Evolutionary conservation across 2,113 vertebrate genomes (phyloP), one percentile per base, ranked within the genome.

Genomic region (Amphiprion ocellaris): DNA sequence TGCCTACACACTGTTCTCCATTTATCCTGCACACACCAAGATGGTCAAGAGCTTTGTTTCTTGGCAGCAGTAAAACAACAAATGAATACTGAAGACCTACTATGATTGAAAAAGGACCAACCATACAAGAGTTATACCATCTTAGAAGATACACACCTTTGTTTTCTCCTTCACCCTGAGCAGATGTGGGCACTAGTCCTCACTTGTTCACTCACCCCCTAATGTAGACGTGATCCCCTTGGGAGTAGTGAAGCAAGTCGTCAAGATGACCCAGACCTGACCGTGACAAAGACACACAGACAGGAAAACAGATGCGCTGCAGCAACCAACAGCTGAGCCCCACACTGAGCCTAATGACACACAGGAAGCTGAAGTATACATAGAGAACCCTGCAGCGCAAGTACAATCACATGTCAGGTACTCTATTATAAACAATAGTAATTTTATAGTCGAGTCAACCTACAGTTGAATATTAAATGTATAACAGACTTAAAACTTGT

Each of bases 261-360:
- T 71, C 0, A 2, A 67, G 50, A 70, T 84, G 79, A 79, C 87
- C 85, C 66, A 72, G 73, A 83, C 72, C 49, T 82, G 81, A 87
- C 79, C 84, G 69, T 11, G 41, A 44, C 19, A 66, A 41, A 50
- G 63, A 46, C 30, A 11, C 67, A 9, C 59, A 50, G 69, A 49
- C 60, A 69, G 33, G 50, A 30, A 74, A 69, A 70, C 77, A 81
- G 77, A 87, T 74, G 80, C 62, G 74, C 67, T 44, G 63, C 63
- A 62, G 67, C 19, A 21, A n/a, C 50, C 39, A 68, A 17, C 85
- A 89, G 85, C 83, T 84, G 81, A 74, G 69, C 54, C 74, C 61
- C 65, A 44, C 41, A 15, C 41, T 44, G 41, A 44, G 41, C 14
- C 41, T 44, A 44, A 44, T 44, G 41, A 44, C 70, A 64, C 12